Percentiles rank a stretch among this genome's conserved stretches.
These are phyloP conservation scores for Kryptolebias marmoratus DNA, from an alignment of 2,113 vertebrate species.

Conservation along the genomic window DNA sequence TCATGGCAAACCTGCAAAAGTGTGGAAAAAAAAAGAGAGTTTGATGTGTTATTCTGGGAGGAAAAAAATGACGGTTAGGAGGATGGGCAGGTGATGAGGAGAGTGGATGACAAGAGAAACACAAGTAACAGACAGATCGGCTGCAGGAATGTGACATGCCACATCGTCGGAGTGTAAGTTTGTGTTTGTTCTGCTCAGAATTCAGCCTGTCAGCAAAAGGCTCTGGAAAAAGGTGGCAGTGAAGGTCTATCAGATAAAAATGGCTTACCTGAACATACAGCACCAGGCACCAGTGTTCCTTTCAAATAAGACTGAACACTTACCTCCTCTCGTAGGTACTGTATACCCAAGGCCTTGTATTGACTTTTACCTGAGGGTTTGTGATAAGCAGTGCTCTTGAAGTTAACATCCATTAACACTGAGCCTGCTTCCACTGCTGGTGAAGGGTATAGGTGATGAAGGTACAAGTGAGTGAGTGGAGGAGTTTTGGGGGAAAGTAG, in stretches of 20 bases:
- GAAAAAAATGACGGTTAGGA: slow-evolving; percentile 58
- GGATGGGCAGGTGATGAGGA: slow-evolving; percentile 73
- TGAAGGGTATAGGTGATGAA: slow-evolving; percentile 75
- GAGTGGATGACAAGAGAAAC: slow-evolving; percentile 63
- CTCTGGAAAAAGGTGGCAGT: slow-evolving; percentile 58
- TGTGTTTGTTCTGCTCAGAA: slow-evolving; percentile 58
- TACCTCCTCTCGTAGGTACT: slow-evolving; percentile 69
- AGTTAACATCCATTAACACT: slow-evolving; percentile 75
- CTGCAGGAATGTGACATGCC: slow-evolving; percentile 73
- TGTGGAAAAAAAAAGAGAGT: slow-evolving; percentile 17
- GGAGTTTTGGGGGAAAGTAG: slow-evolving; percentile 56
- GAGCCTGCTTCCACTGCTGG: slow-evolving; percentile 71
- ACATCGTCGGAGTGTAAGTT: slow-evolving; percentile 66
- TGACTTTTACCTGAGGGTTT: slow-evolving; percentile 80
- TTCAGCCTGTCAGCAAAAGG: slow-evolving; percentile 63
- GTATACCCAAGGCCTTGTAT: slow-evolving; percentile 39
- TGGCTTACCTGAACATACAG: slow-evolving; percentile 61
- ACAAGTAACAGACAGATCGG: slow-evolving; percentile 54
- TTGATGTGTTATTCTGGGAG: slow-evolving; percentile 38
- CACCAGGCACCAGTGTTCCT: slow-evolving; percentile 22
- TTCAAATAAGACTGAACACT: slow-evolving; percentile 66
- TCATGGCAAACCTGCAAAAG: slow-evolving; percentile 45
- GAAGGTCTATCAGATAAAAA: slow-evolving; percentile 65
- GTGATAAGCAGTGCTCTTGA: slow-evolving; percentile 79
- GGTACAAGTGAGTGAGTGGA: slow-evolving; percentile 75